Conservation (phyloP, 2,888 invertebrate genomes). For the Amorpha juglandis region DNA sequence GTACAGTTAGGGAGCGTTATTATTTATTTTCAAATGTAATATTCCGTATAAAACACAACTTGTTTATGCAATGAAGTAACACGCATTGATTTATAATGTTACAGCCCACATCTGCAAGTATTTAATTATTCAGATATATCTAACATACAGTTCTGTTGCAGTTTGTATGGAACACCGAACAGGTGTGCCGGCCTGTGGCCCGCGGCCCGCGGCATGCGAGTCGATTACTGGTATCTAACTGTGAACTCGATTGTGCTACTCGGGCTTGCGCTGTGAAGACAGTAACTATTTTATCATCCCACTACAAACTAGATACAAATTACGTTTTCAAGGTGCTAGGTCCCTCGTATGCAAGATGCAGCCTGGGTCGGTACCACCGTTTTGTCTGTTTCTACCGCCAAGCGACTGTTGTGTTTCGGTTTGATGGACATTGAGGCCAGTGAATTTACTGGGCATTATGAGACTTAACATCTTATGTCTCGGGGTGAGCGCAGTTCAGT, state of each 20-base stretch:
- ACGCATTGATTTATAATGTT: neutral
- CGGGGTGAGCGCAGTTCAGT: too few relatives aligned
- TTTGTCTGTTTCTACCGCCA: too few relatives aligned
- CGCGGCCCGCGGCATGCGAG: conserved; percentile 6
- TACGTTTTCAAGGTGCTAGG: too few relatives aligned
- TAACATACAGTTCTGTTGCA: neutral
- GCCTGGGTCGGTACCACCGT: too few relatives aligned
- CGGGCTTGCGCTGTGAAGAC: neutral
- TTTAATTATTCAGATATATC: conserved; percentile 14
- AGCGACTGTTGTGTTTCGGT: too few relatives aligned
- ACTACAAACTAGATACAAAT: too few relatives aligned
- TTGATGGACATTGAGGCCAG: too few relatives aligned
- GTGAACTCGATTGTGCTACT: conserved; percentile 13
- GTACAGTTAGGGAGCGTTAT: too few relatives aligned
- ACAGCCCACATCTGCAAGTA: neutral
- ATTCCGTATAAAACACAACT: neutral
- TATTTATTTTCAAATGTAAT: neutral
- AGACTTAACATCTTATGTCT: too few relatives aligned
- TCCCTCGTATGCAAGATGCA: too few relatives aligned
- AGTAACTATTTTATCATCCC: neutral
- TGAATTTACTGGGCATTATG: too few relatives aligned
- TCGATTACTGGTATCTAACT: conserved; percentile 15
- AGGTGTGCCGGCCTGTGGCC: conserved; percentile 12
- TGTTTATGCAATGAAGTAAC: neutral
- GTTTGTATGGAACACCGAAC: conserved; percentile 3